Evolutionary conservation across 2,888 invertebrate genomes (phyloP), one percentile per base, ranked within the genome.

Genomic region (Amorpha juglandis): DNA sequence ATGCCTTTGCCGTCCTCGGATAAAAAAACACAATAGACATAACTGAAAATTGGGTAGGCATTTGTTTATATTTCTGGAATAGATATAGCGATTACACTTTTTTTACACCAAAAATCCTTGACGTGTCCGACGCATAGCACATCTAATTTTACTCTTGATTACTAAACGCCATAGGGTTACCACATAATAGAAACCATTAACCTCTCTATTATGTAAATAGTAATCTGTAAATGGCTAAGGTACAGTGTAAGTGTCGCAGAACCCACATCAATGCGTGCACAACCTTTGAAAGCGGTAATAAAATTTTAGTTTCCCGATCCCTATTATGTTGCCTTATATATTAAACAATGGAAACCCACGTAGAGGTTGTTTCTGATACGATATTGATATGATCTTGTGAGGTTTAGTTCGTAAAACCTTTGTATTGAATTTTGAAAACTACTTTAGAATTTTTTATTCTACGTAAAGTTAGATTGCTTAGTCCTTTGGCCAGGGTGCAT

Each of bases 231-330:
- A 38, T 38, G 55, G 55, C 38, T 19, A 55, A 38, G 38, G 38
- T 38, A 38, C 38, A 8, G 55, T 35, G n/a, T 38, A 38, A 38
- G 38, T 58, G 55, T 58, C 38, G 38, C 35, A 9, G 38, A 55
- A 38, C 58, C 58, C 58, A 58, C 16, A 38, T 42, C 58, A 19
- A 58, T 58, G 58, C 42, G 19, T 19, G 11, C 53, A 35, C 33
- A 35, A 35, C 55, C 55, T 38, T 42, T 42, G 58, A 19, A 21
- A 58, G 58, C 21, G 38, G 58, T 21, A 58, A 58, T 58, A 58
- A 58, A 58, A 58, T 58, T 58, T 58, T 58, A 58, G 58, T 38
- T 58, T 19, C 52, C 38, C 19, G 11, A 58, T 42, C 58, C 42
- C 58, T 42, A 42, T 58, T 38, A 12, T 58, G 19, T 55, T 38